Conservation (phyloP, 2,113 vertebrate genomes). For the Piprites chloris region DNA sequence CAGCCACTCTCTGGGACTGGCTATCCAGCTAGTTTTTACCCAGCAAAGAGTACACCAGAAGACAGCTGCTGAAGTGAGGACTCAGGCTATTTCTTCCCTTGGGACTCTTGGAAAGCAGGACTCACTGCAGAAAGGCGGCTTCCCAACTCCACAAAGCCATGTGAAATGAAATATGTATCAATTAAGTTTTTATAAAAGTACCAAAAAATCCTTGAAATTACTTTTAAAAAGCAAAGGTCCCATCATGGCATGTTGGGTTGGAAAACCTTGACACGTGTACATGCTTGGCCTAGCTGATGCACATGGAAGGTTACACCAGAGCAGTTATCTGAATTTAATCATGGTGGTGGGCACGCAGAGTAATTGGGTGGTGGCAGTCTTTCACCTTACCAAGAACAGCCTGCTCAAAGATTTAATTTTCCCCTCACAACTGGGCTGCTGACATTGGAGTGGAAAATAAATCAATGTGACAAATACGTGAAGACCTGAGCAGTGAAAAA, state of each 20-base stretch:
- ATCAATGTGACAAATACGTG: background rate
- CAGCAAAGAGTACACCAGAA: background rate
- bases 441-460: slow-evolving; percentile 40
- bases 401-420: slow-evolving; percentile 30
- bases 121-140: background rate
- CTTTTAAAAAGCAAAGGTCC: background rate
- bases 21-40: background rate
- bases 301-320: background rate
- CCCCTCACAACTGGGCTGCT: background rate
- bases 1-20: background rate
- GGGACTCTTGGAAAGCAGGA: background rate
- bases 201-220: background rate
- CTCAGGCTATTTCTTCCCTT: background rate
- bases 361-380: background rate
- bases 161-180: background rate
- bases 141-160: background rate
- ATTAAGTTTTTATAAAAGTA: background rate
- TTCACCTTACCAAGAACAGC: background rate
- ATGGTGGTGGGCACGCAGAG: background rate
- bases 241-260: background rate
- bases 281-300: background rate
- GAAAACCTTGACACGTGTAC: background rate
- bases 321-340: background rate
- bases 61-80: background rate
- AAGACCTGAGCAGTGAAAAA: slow-evolving; percentile 28